These are phyloP conservation scores for Myiotriccus ornatus DNA, from an alignment of 2,797 vertebrate species.

Conservation along the genomic window DNA sequence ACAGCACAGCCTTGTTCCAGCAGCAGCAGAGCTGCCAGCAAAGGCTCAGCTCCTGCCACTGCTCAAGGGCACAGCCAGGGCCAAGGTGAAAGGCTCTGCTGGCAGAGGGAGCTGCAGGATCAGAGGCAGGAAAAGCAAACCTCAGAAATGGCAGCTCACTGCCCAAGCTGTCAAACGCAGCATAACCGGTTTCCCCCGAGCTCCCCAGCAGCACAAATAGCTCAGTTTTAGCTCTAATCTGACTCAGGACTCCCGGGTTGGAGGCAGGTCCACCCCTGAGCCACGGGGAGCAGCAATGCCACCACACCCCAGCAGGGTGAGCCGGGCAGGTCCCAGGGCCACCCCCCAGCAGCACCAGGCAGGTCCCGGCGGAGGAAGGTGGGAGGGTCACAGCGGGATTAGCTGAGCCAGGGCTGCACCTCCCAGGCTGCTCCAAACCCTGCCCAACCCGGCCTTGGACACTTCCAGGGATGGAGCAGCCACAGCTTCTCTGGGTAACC, in stretches of 20 bases:
- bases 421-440: not conserved
- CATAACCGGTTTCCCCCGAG: not conserved
- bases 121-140: not conserved
- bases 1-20: not conserved
- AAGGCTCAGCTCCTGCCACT: not conserved
- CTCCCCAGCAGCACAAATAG: not conserved
- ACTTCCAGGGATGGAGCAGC: not conserved
- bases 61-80: not conserved
- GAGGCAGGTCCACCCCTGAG: not conserved
- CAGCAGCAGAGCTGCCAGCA: not conserved
- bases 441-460: rapidly evolving
- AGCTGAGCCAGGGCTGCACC: not conserved
- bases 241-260: not conserved
- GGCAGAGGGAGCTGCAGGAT: not conserved
- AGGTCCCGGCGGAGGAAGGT: not conserved
- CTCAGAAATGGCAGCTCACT: not conserved
- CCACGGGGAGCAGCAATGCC: not conserved
- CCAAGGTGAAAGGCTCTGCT: not conserved
- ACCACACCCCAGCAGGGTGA: not conserved
- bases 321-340: not conserved
- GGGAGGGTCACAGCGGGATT: not conserved
- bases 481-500: rapidly evolving
- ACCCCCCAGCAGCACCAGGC: not conserved
- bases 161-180: not conserved
- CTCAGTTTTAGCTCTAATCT: not conserved